Evolutionary conservation across 2,888 invertebrate genomes (phyloP).

Genomic region (Rhamnusium bicolor): DNA sequence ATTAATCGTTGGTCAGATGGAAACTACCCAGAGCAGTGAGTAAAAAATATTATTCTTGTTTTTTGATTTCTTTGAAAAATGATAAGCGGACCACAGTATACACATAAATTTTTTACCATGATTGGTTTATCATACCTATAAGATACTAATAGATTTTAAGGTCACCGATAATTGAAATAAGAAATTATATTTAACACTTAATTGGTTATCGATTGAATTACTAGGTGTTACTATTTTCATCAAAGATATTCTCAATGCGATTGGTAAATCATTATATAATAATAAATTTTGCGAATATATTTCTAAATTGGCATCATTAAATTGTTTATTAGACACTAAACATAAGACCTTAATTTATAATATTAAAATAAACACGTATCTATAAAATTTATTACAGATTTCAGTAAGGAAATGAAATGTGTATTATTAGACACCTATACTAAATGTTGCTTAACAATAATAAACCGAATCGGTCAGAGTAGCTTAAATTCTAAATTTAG

Average conservation of each 20-base stretch:
- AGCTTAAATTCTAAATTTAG: slow-evolving; percentile 15
- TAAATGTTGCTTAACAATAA: slow-evolving; percentile 20
- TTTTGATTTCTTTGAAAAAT: too few species aligned
- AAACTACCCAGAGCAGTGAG: too few species aligned
- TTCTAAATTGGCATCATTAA: slow-evolving; percentile 14
- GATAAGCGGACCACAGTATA: too few species aligned
- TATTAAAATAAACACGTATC: slow-evolving; percentile 19
- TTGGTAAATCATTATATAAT: not conserved
- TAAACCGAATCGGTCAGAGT: slow-evolving; percentile 4
- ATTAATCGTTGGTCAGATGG: too few species aligned
- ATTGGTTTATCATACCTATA: too few species aligned
- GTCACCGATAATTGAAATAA: too few species aligned
- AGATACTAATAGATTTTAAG: too few species aligned
- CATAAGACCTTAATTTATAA: slow-evolving; percentile 11
- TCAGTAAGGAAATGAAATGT: slow-evolving; percentile 5
- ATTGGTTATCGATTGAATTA: not conserved
- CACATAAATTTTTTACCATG: too few species aligned
- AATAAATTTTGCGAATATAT: not conserved
- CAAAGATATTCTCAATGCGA: not conserved
- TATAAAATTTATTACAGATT: slow-evolving; percentile 23
- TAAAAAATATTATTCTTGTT: too few species aligned
- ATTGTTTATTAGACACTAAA: slow-evolving; percentile 17
- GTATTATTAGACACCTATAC: slow-evolving; percentile 28
- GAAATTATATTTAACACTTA: not conserved
- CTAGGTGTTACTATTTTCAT: not conserved